These are phyloP conservation scores for Terebella lapidaria DNA, from an alignment of 2,888 invertebrate species.

Conservation along the genomic window DNA sequence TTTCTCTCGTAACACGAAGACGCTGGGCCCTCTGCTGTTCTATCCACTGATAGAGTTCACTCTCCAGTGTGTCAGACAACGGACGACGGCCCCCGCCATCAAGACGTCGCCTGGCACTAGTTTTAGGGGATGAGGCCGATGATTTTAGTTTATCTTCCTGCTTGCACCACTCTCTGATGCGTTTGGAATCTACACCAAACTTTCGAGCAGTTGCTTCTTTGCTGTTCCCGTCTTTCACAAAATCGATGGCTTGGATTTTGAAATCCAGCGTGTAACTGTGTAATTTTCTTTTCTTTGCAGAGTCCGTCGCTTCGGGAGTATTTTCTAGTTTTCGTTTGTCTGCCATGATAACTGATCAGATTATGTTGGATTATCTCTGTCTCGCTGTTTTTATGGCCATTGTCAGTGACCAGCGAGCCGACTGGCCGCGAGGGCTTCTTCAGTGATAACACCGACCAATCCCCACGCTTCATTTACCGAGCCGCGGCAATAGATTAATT, in stretches of 20 bases:
- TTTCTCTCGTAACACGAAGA: not conserved
- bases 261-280: not conserved
- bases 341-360: no score
- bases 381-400: no score
- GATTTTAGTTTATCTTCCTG: not conserved
- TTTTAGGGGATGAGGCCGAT: no score
- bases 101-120: not conserved
- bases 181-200: not conserved
- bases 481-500: no score
- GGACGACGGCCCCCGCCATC: constrained; percentile 1
- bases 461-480: no score
- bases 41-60: not conserved
- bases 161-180: constrained; percentile 2
- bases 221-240: not conserved
- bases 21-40: not conserved
- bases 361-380: no score
- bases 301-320: not conserved
- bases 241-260: not conserved
- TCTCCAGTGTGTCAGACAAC: not conserved
- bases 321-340: not conserved
- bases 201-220: not conserved
- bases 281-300: not conserved
- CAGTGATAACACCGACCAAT: no score
- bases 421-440: no score
- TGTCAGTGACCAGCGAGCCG: no score